These are phyloP conservation scores for Steinernema carpocapsae DNA, from an alignment of 2,888 invertebrate species.

Conservation along the genomic window DNA sequence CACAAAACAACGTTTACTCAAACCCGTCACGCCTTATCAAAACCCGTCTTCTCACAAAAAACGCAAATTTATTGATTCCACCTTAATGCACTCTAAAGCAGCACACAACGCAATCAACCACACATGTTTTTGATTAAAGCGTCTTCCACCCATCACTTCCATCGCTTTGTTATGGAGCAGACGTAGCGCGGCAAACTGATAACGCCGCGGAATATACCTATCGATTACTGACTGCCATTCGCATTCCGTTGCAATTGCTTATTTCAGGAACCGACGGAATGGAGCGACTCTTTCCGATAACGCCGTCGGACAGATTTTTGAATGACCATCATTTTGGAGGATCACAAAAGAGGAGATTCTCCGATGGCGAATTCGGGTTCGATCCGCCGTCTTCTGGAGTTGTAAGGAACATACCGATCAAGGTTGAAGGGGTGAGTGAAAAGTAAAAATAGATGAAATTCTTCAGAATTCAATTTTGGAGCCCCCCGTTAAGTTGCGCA, in stretches of 20 bases:
- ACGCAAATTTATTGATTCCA: no score
- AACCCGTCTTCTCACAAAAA: no score
- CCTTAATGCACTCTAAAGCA: no score
- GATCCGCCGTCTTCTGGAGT: slow-evolving; percentile 21
- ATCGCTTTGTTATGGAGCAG: slow-evolving; percentile 24
- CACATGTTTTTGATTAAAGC: slow-evolving; percentile 21
- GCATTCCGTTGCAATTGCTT: background rate
- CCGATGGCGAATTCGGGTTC: slow-evolving; percentile 13
- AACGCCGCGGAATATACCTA: background rate
- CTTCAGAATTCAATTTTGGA: no score
- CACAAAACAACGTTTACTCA: no score
- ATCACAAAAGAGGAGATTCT: background rate
- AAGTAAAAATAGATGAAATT: background rate
- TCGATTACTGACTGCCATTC: slow-evolving; percentile 23
- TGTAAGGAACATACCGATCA: slow-evolving; percentile 17
- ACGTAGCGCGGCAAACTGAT: slow-evolving; percentile 26
- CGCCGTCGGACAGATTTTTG: slow-evolving; percentile 7
- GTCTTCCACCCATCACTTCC: background rate
- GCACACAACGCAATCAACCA: background rate
- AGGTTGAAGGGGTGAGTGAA: slow-evolving; percentile 20
- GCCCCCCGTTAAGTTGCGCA: background rate
- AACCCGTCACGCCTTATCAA: no score
- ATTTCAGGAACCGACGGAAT: slow-evolving; percentile 32
- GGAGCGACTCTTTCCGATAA: slow-evolving; percentile 30
- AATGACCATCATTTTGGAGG: background rate